Evolutionary conservation across 2,888 invertebrate genomes (phyloP).

Genomic region (Orthosia cruda): DNA sequence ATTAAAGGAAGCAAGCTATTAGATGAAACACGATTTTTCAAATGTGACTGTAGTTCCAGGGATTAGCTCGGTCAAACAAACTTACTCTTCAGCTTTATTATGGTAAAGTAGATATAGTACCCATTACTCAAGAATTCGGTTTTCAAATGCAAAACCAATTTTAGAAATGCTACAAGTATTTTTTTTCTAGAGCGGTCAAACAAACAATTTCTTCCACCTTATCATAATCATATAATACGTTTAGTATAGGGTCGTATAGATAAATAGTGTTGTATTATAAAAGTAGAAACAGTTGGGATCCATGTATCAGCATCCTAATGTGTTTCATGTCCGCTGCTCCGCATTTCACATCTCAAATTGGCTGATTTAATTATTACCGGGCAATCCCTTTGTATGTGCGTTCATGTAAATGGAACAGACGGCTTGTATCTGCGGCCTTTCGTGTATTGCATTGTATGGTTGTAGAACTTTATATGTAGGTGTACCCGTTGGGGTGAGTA

Average conservation of each 20-base stretch:
- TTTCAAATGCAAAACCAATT: too few relatives aligned
- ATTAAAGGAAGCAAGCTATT: too few relatives aligned
- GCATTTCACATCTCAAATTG: constrained; percentile 23
- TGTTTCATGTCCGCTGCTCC: constrained; percentile 22
- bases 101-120: neutral
- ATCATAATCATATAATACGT: too few relatives aligned
- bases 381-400: constrained; percentile 41
- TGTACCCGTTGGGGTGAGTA: too few relatives aligned
- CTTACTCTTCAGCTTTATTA: too few relatives aligned
- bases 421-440: neutral
- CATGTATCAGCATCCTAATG: constrained; percentile 2
- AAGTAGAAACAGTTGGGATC: constrained; percentile 24
- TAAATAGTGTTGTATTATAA: neutral
- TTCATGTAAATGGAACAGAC: constrained; percentile 22
- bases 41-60: too few relatives aligned
- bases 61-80: too few relatives aligned
- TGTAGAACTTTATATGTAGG: neutral
- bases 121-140: too few relatives aligned
- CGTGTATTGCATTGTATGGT: constrained; percentile 10
- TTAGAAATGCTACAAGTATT: too few relatives aligned
- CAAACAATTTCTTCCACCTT: too few relatives aligned
- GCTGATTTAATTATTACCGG: constrained; percentile 42
- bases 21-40: too few relatives aligned
- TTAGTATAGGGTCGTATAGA: neutral
- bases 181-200: too few relatives aligned